phyloP scores from a whole-genome alignment of 2,797 vertebrate genomes.

The Echiichthys vipera region DNA sequence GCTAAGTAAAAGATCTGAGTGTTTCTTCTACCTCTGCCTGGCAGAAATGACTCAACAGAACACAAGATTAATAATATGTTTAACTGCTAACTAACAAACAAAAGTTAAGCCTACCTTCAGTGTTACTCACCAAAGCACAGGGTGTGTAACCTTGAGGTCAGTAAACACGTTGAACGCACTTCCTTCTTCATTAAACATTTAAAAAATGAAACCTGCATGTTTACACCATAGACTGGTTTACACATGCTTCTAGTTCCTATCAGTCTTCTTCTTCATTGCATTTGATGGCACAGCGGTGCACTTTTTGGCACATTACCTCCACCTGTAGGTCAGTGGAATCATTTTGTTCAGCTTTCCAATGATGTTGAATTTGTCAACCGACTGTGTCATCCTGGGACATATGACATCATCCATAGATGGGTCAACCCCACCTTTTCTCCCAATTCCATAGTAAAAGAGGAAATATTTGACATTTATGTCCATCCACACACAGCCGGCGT shows the following conservation, averaged over 20 bases:
- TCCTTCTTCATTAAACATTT: background rate
- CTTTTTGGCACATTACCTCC: background rate
- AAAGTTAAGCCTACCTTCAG: background rate
- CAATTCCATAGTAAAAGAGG: too few relatives aligned
- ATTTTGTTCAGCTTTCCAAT: background rate
- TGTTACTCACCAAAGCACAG: background rate
- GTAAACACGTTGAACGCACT: background rate
- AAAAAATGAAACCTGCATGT: background rate
- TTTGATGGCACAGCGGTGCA: background rate
- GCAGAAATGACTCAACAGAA: background rate
- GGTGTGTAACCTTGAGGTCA: background rate
- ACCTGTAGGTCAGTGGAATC: background rate
- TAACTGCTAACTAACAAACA: background rate
- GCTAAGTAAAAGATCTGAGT: too few relatives aligned
- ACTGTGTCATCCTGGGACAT: too few relatives aligned
- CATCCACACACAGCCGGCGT: too few relatives aligned
- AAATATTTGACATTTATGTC: too few relatives aligned
- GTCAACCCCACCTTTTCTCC: too few relatives aligned
- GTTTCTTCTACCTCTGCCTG: too few relatives aligned
- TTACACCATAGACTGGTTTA: too few relatives aligned
- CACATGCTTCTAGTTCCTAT: background rate
- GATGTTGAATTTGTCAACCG: background rate
- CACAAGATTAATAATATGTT: background rate
- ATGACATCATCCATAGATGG: too few relatives aligned
- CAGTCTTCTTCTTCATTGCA: background rate